Conservation (phyloP, 2,797 vertebrate species). For the Pangasius sanitwongsei region DNA sequence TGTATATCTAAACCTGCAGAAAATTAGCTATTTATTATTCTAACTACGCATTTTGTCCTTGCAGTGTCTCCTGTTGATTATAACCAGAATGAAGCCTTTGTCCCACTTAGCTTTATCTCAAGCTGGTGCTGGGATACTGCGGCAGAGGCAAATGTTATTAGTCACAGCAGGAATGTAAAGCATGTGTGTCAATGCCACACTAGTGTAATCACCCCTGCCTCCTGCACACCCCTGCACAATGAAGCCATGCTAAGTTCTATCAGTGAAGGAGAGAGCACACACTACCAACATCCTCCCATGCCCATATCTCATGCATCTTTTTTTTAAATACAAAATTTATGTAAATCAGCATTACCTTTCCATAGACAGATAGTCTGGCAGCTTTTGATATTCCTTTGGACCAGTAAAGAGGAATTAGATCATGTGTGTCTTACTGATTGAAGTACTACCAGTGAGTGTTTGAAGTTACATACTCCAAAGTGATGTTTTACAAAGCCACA, state of each 20-base stretch:
- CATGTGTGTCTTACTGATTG: background rate
- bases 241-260: background rate
- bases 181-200: conserved; percentile 77
- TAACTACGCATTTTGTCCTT: conserved; percentile 19
- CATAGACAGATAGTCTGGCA: background rate
- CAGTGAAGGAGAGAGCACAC: background rate
- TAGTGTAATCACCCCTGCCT: conserved; percentile 70
- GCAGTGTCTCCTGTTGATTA: conserved; percentile 25
- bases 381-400: background rate
- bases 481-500: background rate
- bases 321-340: background rate
- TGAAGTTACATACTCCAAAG: background rate
- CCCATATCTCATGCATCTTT: background rate
- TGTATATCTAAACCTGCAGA: conserved; percentile 18
- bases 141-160: conserved; percentile 64
- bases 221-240: conserved; percentile 51
- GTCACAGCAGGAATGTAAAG: conserved; percentile 76
- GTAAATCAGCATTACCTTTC: background rate
- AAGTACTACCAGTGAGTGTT: background rate
- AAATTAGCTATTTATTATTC: conserved; percentile 28
- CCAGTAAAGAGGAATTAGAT: background rate
- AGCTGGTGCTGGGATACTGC: conserved; percentile 63
- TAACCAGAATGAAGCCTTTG: conserved; percentile 57
- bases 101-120: conserved; percentile 66
- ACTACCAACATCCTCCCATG: background rate